Base-by-base conservation (phyloP, 2,888 invertebrate genomes). In the Synanthedon vespiformis region DNA sequence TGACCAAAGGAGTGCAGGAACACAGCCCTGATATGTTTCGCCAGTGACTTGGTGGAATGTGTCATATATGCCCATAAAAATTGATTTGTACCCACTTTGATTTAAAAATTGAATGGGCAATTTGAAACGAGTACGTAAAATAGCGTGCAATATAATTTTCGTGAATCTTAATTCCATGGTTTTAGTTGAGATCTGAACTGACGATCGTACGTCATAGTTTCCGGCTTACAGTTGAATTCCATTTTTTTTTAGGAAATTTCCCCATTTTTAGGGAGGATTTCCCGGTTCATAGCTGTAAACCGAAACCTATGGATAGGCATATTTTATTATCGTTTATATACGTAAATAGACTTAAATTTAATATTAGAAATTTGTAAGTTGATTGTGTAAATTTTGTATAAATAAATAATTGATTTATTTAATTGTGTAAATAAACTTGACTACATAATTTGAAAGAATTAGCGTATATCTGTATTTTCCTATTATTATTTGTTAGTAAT, bases 371-470 rank as follows among this genome's bases (percentile, higher is more conserved):
- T 47, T 44, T 51, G 5, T 27, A 51, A 51, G 44, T 13, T 49
- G 48, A 41, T 47, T 52, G 48, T 55, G 41, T 53, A 54, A 51
- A 54, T 54, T 56, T 41, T 50, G 44, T 51, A 51, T 40, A 54
- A 56, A 54, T 51, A 49, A 50, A 51, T 48, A 22, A 47, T 50
- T 49, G 34, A 34, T 34, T 34, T 10, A 34, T 34, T 34, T 34
- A 34, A 34, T 34, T 34, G 10, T 84, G 84, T 85, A 84, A 67
- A 84, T 83, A 81, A 74, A 76, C 68, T 72, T 34, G 73, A 76
- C 73, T 77, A 70, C 77, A 78, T 75, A 68, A 62, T 58, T 61
- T 63, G 61, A 63, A 74, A 16, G 72, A 74, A 75, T 75, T 72
- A 72, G 76, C 73, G 34, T 34, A 75, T 82, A 80, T 80, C 72